These are phyloP conservation scores for Hyles euphorbiae DNA, from an alignment of 1,140 invertebrate species.

Conservation along the genomic window DNA sequence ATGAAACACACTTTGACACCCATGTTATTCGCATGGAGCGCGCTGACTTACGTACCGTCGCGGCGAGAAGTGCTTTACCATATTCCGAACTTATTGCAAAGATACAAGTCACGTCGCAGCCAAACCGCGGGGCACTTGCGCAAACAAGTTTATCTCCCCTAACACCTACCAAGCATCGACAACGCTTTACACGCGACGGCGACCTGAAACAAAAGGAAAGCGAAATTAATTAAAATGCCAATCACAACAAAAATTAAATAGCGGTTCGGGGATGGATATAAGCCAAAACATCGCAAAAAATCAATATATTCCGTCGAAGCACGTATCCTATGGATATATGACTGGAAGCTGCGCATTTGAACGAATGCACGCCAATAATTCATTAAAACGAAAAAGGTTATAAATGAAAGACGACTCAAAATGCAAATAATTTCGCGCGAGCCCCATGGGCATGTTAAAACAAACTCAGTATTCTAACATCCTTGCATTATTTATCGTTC, in stretches of 20 bases:
- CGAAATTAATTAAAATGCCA: constrained; percentile 75
- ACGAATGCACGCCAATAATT: constrained; percentile 27
- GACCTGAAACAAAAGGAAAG: constrained; percentile 77
- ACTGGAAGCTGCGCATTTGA: constrained; percentile 11
- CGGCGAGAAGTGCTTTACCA: constrained; percentile 3
- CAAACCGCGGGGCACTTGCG: neutral
- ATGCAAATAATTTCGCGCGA: constrained; percentile 51
- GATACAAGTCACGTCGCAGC: neutral
- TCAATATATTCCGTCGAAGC: no score
- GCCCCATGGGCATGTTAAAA: constrained; percentile 58
- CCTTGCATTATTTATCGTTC: constrained; percentile 56
- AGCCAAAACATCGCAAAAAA: no score
- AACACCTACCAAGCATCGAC: constrained; percentile 54
- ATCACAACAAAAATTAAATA: constrained; percentile 46
- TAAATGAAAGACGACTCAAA: constrained; percentile 51
- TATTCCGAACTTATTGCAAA: neutral
- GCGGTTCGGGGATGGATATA: neutral
- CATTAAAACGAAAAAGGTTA: constrained; percentile 35
- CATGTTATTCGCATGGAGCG: constrained; percentile 20
- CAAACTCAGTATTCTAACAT: constrained; percentile 54
- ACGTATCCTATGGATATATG: neutral
- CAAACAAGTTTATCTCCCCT: constrained; percentile 18
- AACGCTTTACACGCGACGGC: constrained; percentile 55
- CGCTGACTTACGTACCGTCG: constrained; percentile 26
- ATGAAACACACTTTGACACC: constrained; percentile 5